Percentiles rank a stretch among this genome's conserved stretches.
Evolutionary conservation across 37 sponge, comb jelly and placozoan genomes (phyloP).

Genomic region (Crambe crambe): DNA sequence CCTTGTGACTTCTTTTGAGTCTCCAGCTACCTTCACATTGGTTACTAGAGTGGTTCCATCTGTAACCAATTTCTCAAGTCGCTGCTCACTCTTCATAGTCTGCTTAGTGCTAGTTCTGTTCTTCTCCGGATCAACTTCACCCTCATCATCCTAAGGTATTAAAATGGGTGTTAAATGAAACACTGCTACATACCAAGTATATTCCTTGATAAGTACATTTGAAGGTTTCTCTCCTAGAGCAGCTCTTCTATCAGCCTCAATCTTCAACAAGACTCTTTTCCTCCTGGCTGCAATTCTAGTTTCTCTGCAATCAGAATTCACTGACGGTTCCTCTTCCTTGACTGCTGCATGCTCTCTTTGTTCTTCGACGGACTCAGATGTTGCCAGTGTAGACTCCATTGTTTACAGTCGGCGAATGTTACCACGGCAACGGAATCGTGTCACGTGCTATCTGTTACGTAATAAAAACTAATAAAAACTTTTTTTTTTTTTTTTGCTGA

Average conservation of each 20-base stretch:
- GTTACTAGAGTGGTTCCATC: constrained; percentile 92
- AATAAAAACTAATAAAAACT: too few relatives aligned
- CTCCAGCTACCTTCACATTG: constrained; percentile 88
- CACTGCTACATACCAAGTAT: too few relatives aligned
- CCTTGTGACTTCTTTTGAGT: constrained; percentile 79
- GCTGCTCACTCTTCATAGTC: constrained; percentile 64
- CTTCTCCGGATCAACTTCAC: constrained; percentile 59
- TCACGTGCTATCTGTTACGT: not conserved
- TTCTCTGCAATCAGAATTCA: constrained; percentile 35
- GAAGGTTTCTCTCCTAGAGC: constrained; percentile 59
- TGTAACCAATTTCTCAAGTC: constrained; percentile 73
- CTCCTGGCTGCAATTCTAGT: constrained; percentile 84
- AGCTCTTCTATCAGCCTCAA: constrained; percentile 68
- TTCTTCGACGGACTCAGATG: not conserved
- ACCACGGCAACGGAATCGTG: constrained; percentile 14
- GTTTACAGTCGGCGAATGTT: not conserved
- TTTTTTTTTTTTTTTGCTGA: too few relatives aligned
- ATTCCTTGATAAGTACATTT: not conserved
- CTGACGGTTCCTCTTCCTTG: constrained; percentile 7
- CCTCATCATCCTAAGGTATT: constrained; percentile 9
- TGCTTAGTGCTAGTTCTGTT: constrained; percentile 78
- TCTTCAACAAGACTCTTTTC: constrained; percentile 56
- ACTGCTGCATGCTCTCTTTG: not conserved
- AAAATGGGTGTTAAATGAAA: not conserved
- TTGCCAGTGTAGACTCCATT: not conserved